A percentile compares a stretch with the other conserved stretches of the same genome.
Evolutionary conservation across 2,797 vertebrate genomes (phyloP).

Genomic region (Melanogrammus aeglefinus): DNA sequence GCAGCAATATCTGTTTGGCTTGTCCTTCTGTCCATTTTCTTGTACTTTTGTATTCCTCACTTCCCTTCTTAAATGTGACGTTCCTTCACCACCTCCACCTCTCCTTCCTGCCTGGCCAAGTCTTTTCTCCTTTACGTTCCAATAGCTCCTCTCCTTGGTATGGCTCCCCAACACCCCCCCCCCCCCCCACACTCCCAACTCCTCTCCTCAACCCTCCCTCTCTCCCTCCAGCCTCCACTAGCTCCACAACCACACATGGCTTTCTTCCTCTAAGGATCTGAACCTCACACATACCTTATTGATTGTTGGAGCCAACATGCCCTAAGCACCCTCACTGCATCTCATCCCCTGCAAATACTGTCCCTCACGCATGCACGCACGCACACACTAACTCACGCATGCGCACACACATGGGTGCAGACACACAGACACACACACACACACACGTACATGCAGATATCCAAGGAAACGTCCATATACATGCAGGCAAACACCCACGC

Average conservation of each 20-base stretch:
- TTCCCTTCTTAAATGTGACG: background rate
- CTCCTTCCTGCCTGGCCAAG: background rate
- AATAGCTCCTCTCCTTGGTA: too few species aligned
- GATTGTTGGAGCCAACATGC: constrained; percentile 52
- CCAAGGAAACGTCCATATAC: background rate
- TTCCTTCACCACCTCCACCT: background rate
- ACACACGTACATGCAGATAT: too few species aligned
- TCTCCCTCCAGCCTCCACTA: background rate
- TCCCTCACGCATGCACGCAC: constrained; percentile 8
- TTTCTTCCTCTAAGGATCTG: constrained; percentile 45
- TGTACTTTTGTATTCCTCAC: background rate
- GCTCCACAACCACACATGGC: constrained; percentile 20
- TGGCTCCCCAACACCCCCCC: background rate
- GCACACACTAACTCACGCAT: background rate
- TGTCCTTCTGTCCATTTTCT: too few species aligned
- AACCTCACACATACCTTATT: constrained; percentile 65
- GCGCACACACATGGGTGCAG: background rate
- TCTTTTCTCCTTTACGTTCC: background rate
- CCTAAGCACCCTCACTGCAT: background rate
- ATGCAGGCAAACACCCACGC: background rate
- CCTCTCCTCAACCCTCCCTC: background rate
- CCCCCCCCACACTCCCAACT: constrained; percentile 20
- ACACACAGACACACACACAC: background rate
- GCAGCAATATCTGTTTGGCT: too few species aligned
- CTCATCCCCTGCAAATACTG: constrained; percentile 2